phyloP scores from a whole-genome alignment of 2,797 vertebrate genomes.

The Pteropus rufus region DNA sequence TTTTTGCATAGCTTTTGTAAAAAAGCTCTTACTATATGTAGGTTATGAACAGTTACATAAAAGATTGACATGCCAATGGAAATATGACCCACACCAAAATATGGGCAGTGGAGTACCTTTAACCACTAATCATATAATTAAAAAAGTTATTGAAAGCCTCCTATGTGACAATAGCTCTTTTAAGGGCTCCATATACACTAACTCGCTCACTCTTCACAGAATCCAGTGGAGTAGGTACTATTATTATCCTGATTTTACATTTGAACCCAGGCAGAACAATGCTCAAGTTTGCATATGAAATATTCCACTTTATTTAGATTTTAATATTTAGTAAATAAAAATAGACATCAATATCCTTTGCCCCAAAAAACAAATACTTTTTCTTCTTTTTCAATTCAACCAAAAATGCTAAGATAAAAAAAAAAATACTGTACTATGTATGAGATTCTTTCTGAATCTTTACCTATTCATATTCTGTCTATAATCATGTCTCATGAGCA shows the following conservation, averaged over 20 bases:
- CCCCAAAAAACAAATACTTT: not conserved
- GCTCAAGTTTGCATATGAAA: not conserved
- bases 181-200: not conserved
- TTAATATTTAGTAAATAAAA: constrained; percentile 13
- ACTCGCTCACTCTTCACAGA: not conserved
- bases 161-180: not conserved
- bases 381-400: not conserved
- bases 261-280: not conserved
- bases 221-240: not conserved
- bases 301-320: not conserved
- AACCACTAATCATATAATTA: not conserved
- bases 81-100: not conserved
- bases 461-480: not conserved
- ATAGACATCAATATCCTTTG: not conserved
- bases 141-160: not conserved
- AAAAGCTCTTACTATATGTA: not conserved
- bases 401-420: not conserved
- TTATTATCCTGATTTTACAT: not conserved
- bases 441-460: not conserved
- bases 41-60: not conserved
- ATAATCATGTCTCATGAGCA: not conserved
- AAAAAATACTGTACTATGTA: not conserved
- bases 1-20: not conserved
- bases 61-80: not conserved
- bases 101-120: not conserved